A percentile compares a stretch with the other conserved stretches of the same genome.
These are phyloP conservation scores for Tolmerus cingulatus DNA, from an alignment of 2,888 invertebrate species.

Conservation along the genomic window DNA sequence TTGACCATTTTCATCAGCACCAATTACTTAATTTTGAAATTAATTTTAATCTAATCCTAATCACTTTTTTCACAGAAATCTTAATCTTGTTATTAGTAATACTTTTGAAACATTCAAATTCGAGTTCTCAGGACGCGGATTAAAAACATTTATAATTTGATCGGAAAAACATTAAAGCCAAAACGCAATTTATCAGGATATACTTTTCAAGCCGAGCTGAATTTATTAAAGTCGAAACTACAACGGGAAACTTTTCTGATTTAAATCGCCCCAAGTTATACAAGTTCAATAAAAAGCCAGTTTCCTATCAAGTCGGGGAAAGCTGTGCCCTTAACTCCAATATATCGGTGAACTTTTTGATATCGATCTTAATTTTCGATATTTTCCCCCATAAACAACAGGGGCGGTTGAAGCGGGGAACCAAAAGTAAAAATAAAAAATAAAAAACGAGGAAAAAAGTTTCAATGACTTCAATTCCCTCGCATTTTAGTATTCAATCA, in stretches of 20 bases:
- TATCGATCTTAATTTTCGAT: conserved; percentile 38
- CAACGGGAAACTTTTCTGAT: conserved; percentile 29
- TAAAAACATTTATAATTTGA: neutral
- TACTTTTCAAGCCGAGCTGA: neutral
- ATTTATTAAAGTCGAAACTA: conserved; percentile 25
- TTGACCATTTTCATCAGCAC: too few species aligned
- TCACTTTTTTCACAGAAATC: too few species aligned
- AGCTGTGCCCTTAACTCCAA: conserved; percentile 31
- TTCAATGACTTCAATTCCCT: conserved; percentile 36
- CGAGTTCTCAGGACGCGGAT: too few species aligned
- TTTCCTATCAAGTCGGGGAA: neutral
- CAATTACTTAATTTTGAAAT: too few species aligned
- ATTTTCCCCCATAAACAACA: neutral
- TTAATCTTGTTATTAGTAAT: too few species aligned
- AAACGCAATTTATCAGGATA: conserved; percentile 3
- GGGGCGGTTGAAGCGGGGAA: neutral
- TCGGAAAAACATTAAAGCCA: neutral
- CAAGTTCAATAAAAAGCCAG: conserved; percentile 35
- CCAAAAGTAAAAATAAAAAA: neutral
- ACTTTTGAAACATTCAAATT: too few species aligned
- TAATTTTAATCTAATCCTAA: too few species aligned
- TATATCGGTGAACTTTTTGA: conserved; percentile 38
- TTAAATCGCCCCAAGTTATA: conserved; percentile 29
- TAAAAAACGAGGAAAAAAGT: conserved; percentile 9
- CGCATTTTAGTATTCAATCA: conserved; percentile 38